Conservation (phyloP, 2,113 vertebrate genomes). For the Tachuris rubrigastra region DNA sequence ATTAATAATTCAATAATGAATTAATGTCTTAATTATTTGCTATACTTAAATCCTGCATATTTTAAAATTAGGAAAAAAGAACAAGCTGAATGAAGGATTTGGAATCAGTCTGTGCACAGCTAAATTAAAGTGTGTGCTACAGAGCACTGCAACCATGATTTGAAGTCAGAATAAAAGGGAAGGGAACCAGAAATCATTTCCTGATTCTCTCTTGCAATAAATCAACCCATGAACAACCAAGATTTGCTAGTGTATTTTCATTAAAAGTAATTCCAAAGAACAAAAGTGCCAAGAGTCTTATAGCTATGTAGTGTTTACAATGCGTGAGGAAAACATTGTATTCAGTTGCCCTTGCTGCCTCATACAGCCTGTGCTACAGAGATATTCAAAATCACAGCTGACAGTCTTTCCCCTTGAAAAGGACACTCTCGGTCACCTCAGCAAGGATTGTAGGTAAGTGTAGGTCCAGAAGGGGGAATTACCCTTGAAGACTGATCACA, state of each 20-base stretch:
- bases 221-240: neutral
- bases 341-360: neutral
- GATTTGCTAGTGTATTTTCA: neutral
- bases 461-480: neutral
- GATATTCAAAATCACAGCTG: neutral
- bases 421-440: neutral
- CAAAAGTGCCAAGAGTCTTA: fast-evolving
- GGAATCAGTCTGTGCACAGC: neutral
- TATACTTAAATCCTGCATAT: neutral
- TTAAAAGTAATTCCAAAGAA: neutral
- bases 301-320: neutral
- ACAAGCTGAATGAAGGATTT: neutral
- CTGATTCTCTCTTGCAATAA: neutral
- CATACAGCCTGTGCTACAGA: neutral
- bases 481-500: neutral
- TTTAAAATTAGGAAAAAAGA: neutral
- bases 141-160: neutral
- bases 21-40: neutral
- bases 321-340: neutral
- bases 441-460: neutral
- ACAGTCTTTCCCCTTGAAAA: neutral
- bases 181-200: neutral
- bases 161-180: neutral
- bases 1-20: slow-evolving; percentile 33
- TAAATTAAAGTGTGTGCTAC: neutral